phyloP scores from a whole-genome alignment of 2,113 vertebrate genomes.

The Gallinago paraguaiae region DNA sequence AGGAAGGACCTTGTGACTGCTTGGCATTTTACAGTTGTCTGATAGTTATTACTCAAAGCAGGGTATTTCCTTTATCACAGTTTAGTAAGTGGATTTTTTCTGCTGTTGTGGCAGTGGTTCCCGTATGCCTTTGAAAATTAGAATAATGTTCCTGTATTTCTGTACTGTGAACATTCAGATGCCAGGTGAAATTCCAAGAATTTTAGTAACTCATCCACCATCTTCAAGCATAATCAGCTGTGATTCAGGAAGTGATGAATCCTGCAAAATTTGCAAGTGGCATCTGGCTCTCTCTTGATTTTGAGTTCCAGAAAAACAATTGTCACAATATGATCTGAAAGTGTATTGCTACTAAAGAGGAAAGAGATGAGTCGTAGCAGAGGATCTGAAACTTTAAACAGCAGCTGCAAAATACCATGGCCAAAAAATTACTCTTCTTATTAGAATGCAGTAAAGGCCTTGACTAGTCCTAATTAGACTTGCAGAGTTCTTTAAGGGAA shows the following conservation, averaged over 20 bases:
- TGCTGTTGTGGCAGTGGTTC: background rate
- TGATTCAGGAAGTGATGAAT: background rate
- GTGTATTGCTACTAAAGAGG: background rate
- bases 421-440: background rate
- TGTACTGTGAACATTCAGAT: background rate
- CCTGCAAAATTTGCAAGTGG: background rate
- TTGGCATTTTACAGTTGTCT: conserved; percentile 3
- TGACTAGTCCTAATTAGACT: background rate
- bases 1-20: background rate
- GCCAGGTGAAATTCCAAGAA: background rate
- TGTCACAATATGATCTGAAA: background rate
- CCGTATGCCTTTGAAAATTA: background rate
- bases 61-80: conserved; percentile 20
- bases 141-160: background rate
- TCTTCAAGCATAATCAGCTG: background rate
- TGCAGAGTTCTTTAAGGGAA: background rate
- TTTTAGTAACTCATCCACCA: conserved; percentile 4
- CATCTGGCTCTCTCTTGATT: conserved; percentile 1
- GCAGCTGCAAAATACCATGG: background rate
- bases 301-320: background rate
- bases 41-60: conserved; percentile 35
- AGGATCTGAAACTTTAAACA: background rate
- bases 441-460: background rate
- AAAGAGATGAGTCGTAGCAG: background rate
- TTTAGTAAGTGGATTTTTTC: background rate